Conservation (phyloP, 2,888 invertebrate genomes). For the Pilophorus perplexus region DNA sequence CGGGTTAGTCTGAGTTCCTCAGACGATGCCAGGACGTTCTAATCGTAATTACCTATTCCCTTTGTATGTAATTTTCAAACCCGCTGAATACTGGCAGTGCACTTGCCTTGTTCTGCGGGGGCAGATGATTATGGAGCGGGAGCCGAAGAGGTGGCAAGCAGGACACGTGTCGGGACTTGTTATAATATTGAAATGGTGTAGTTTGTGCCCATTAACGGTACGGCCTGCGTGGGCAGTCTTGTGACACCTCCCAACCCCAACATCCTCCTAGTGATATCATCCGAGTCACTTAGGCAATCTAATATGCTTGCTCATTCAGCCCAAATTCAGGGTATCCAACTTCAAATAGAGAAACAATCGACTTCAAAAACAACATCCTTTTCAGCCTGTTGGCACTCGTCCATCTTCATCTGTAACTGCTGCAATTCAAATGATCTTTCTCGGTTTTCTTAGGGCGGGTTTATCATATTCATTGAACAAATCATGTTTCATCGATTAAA, state of each 20-base stretch:
- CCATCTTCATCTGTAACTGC: conserved; percentile 14
- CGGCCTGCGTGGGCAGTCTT: conserved; percentile 29
- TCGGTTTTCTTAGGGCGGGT: no score
- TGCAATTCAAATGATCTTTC: no score
- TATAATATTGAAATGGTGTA: conserved; percentile 36
- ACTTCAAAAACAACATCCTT: conserved; percentile 31
- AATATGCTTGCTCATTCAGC: conserved; percentile 35
- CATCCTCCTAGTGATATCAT: conserved; percentile 35
- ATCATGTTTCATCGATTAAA: no score
- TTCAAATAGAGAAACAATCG: conserved; percentile 33
- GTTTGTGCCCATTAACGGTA: conserved; percentile 32
- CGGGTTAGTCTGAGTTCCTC: no score
- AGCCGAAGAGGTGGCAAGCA: conserved; percentile 14
- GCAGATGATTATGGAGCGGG: not conserved
- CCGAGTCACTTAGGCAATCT: conserved; percentile 39
- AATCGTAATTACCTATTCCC: no score
- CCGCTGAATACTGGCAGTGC: no score
- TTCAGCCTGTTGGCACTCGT: conserved; percentile 4
- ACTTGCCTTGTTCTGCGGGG: no score
- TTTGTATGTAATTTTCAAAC: no score
- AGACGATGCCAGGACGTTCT: no score
- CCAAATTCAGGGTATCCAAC: conserved; percentile 25
- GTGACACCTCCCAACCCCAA: conserved; percentile 28
- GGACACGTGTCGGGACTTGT: conserved; percentile 32
- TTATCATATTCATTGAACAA: no score